Percentiles rank a stretch among this genome's conserved stretches.
These are phyloP conservation scores for Cherax destructor DNA, from an alignment of 1,140 invertebrate genomes.

Conservation along the genomic window DNA sequence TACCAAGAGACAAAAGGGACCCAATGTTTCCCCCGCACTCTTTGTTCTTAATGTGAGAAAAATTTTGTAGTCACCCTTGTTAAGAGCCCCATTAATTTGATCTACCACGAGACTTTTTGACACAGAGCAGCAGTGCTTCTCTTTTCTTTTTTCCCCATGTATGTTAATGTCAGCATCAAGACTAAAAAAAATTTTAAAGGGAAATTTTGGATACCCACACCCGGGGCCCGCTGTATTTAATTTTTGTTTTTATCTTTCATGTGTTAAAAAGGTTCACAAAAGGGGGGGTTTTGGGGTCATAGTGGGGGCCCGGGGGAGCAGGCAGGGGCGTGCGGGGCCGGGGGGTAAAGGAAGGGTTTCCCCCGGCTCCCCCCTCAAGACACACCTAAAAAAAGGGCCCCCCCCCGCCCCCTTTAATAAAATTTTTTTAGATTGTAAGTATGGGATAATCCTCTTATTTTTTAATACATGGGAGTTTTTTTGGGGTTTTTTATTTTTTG, in stretches of 20 bases:
- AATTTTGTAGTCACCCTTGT: too few relatives aligned
- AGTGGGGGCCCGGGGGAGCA: not conserved
- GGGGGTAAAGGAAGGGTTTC: conserved; percentile 48
- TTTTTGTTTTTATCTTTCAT: too few relatives aligned
- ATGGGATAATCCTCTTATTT: not conserved
- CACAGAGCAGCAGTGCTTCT: too few relatives aligned
- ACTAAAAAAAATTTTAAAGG: too few relatives aligned
- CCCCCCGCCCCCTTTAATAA: conserved; percentile 47
- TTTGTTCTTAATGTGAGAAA: conserved; percentile 48
- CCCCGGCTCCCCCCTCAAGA: conserved; percentile 19
- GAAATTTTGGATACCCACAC: too few relatives aligned
- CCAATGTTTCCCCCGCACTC: too few relatives aligned
- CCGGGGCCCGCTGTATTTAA: too few relatives aligned
- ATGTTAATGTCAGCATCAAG: too few relatives aligned
- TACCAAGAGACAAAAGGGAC: conserved; percentile 22
- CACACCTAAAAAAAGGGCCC: conserved; percentile 24
- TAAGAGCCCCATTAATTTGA: too few relatives aligned
- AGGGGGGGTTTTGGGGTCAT: conserved; percentile 52
- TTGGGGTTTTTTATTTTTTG: not conserved
- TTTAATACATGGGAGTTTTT: not conserved
- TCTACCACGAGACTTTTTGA: too few relatives aligned
- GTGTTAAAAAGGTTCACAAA: not conserved
- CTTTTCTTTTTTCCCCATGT: too few relatives aligned
- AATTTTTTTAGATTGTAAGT: conserved; percentile 54
- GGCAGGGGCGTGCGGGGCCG: conserved; percentile 13